phyloP scores from a whole-genome alignment of 2,797 vertebrate genomes.

The Microctenopoma lineatum region DNA sequence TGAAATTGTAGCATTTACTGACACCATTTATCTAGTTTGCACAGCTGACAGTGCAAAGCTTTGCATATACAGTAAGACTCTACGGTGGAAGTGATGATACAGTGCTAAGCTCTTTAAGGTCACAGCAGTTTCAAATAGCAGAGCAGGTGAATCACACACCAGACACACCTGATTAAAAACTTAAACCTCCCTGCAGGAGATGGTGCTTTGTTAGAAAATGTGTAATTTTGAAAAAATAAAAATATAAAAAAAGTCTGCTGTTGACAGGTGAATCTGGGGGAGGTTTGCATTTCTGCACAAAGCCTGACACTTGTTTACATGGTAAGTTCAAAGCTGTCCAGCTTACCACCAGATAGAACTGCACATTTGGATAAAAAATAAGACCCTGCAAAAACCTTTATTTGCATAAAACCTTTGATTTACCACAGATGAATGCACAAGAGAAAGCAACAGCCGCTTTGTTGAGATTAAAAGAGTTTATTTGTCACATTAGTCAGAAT shows the following conservation, averaged over 20 bases:
- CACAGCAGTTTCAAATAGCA: slow-evolving; percentile 58
- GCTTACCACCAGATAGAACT: slow-evolving; percentile 75
- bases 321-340: slow-evolving; percentile 79
- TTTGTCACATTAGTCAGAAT: slow-evolving; percentile 87
- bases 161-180: slow-evolving; percentile 74
- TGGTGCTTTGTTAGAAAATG: slow-evolving; percentile 58
- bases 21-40: slow-evolving; percentile 77
- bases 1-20: slow-evolving; percentile 51
- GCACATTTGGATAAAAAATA: slow-evolving; percentile 78
- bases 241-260: slow-evolving; percentile 52
- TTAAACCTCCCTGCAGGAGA: slow-evolving; percentile 57
- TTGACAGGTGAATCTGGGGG: slow-evolving; percentile 61
- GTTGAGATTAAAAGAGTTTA: slow-evolving; percentile 85
- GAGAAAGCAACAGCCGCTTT: slow-evolving; percentile 75
- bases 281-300: slow-evolving; percentile 63
- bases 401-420: slow-evolving; percentile 88
- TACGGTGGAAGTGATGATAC: slow-evolving; percentile 63
- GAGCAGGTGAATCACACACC: slow-evolving; percentile 74
- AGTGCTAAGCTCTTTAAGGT: slow-evolving; percentile 81
- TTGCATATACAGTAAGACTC: slow-evolving; percentile 55
- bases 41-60: slow-evolving; percentile 75
- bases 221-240: slow-evolving; percentile 39
- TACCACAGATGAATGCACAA: slow-evolving; percentile 74
- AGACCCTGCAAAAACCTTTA: slow-evolving; percentile 62
- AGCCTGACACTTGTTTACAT: slow-evolving; percentile 84